Conservation (phyloP, 2,797 vertebrate species). For the Schizothorax lantsangensis region DNA sequence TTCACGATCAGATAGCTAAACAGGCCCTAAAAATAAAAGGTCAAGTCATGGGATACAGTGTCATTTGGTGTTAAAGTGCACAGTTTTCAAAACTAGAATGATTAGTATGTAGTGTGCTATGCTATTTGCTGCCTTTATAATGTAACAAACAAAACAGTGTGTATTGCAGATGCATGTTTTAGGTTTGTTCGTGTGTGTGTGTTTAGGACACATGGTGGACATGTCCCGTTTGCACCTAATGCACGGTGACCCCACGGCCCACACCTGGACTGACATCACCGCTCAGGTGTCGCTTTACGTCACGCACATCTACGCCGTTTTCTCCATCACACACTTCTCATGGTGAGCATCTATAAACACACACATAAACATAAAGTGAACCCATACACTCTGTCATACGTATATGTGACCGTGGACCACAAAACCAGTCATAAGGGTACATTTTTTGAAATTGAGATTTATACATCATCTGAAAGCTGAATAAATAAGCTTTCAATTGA, state of each 20-base stretch:
- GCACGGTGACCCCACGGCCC: constrained; percentile 81
- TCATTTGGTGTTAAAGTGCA: background rate
- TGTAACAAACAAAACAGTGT: background rate
- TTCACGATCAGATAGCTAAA: too few relatives aligned
- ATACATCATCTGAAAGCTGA: too few relatives aligned
- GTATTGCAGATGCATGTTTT: background rate
- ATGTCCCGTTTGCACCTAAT: constrained; percentile 86
- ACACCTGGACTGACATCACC: constrained; percentile 93
- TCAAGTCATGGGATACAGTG: background rate
- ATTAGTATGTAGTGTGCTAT: background rate
- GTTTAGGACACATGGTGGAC: constrained; percentile 86
- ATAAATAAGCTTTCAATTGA: too few relatives aligned
- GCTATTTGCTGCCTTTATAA: background rate
- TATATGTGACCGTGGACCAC: too few relatives aligned
- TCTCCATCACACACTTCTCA: constrained; percentile 93
- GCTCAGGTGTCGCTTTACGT: constrained; percentile 86
- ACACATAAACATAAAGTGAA: background rate
- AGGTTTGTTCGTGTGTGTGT: constrained; percentile 27
- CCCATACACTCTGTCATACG: background rate
- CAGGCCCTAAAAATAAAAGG: background rate
- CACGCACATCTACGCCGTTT: constrained; percentile 90
- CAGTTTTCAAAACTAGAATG: background rate
- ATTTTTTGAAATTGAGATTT: too few relatives aligned
- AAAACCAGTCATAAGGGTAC: too few relatives aligned
- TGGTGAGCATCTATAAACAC: constrained; percentile 80